phyloP scores from a whole-genome alignment of 2,113 vertebrate species.

The Todiramphus saurophagus region DNA sequence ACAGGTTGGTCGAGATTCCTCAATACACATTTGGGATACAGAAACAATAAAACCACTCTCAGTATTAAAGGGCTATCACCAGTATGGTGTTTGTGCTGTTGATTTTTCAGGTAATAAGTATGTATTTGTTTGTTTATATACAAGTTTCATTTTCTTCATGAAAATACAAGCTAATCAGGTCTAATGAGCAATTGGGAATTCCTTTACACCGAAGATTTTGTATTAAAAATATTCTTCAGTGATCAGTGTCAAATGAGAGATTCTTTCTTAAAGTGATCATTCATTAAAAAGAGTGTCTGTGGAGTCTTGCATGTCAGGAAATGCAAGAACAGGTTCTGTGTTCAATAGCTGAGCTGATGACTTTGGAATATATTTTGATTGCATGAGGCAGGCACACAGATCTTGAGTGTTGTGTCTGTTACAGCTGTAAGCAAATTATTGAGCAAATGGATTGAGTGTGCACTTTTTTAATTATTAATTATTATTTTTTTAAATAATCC shows the following conservation, averaged over 20 bases:
- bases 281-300: background rate
- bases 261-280: background rate
- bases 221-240: background rate
- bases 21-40: slow-evolving; percentile 95
- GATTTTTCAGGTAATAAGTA: slow-evolving; percentile 93
- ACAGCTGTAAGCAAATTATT: background rate
- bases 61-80: slow-evolving; percentile 93
- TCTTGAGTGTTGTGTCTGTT: background rate
- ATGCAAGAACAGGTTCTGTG: background rate
- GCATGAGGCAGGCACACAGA: background rate
- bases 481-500: background rate
- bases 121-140: slow-evolving; percentile 23
- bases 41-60: slow-evolving; percentile 93
- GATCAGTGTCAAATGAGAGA: background rate
- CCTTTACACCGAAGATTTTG: background rate
- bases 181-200: background rate
- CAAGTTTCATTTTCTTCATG: background rate
- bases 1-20: slow-evolving; percentile 94
- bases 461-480: background rate
- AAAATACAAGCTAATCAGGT: background rate
- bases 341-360: background rate
- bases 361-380: background rate
- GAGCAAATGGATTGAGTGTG: background rate
- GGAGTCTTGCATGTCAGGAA: background rate
- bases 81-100: slow-evolving; percentile 91